These are phyloP conservation scores for Tinamus guttatus DNA, from an alignment of 2,113 vertebrate species.

Conservation along the genomic window DNA sequence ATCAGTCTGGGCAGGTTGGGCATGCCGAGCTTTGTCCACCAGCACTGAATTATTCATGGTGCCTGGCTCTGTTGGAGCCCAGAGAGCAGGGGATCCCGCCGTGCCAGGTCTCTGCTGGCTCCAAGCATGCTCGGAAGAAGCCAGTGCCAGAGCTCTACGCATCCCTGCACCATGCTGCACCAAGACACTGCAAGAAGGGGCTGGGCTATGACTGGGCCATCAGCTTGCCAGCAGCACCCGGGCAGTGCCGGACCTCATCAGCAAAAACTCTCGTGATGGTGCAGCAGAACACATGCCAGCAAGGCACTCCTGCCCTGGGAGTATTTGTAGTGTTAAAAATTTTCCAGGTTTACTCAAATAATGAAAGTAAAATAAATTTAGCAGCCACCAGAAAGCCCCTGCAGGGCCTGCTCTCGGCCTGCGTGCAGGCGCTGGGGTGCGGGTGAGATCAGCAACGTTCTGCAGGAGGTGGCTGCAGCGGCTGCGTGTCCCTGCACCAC, in stretches of 20 bases:
- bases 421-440: neutral
- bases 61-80: neutral
- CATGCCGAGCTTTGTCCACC: neutral
- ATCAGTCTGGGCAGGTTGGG: neutral
- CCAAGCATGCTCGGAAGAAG: neutral
- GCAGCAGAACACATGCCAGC: neutral
- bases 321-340: constrained; percentile 62
- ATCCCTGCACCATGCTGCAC: neutral
- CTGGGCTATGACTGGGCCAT: neutral
- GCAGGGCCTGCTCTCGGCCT: neutral
- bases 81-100: neutral
- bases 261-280: neutral
- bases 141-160: neutral
- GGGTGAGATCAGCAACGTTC: neutral
- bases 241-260: neutral
- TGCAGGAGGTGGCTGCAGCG: rapidly evolving
- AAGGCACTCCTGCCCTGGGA: constrained; percentile 3
- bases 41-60: neutral
- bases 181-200: neutral
- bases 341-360: constrained; percentile 77
- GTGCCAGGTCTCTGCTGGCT: neutral
- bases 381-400: constrained; percentile 75
- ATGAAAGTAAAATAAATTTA: constrained; percentile 67
- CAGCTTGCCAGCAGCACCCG: neutral
- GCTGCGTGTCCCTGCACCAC: neutral